Evolutionary conservation across 2,888 invertebrate genomes (phyloP).

Genomic region (Labia minor): DNA sequence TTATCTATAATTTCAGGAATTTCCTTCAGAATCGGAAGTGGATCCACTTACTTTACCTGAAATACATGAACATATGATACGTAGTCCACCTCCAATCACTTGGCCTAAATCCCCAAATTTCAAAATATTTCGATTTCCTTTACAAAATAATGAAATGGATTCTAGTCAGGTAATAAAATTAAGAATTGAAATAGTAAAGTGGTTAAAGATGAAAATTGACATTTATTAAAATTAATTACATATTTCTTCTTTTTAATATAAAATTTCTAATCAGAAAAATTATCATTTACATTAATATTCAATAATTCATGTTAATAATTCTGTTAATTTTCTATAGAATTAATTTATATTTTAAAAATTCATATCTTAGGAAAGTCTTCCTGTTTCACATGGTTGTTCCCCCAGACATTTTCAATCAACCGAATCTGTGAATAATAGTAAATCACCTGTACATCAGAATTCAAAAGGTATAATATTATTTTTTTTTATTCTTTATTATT

Average conservation of each 20-base stretch:
- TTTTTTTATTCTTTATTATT: background rate
- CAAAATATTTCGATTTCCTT: slow-evolving; percentile 45
- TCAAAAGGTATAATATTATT: background rate
- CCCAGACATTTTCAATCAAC: background rate
- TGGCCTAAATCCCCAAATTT: slow-evolving; percentile 55
- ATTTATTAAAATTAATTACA: background rate
- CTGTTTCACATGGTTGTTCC: background rate
- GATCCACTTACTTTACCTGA: slow-evolving; percentile 65
- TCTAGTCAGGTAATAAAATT: slow-evolving; percentile 32
- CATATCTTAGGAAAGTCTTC: background rate
- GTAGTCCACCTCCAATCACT: slow-evolving; percentile 68
- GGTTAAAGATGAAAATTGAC: too few relatives aligned
- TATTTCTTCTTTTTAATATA: background rate
- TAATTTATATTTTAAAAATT: too few relatives aligned
- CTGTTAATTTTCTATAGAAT: too few relatives aligned
- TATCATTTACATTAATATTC: too few relatives aligned
- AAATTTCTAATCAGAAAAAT: too few relatives aligned
- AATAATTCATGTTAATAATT: too few relatives aligned
- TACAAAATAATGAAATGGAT: slow-evolving; percentile 35
- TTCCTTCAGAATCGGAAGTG: slow-evolving; percentile 46
- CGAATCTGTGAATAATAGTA: background rate
- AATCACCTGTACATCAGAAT: background rate
- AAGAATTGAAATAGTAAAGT: too few relatives aligned
- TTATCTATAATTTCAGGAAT: slow-evolving; percentile 41
- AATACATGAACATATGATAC: slow-evolving; percentile 70